Conservation (phyloP, 2,113 vertebrate species). For the Stigmatopora argus region DNA sequence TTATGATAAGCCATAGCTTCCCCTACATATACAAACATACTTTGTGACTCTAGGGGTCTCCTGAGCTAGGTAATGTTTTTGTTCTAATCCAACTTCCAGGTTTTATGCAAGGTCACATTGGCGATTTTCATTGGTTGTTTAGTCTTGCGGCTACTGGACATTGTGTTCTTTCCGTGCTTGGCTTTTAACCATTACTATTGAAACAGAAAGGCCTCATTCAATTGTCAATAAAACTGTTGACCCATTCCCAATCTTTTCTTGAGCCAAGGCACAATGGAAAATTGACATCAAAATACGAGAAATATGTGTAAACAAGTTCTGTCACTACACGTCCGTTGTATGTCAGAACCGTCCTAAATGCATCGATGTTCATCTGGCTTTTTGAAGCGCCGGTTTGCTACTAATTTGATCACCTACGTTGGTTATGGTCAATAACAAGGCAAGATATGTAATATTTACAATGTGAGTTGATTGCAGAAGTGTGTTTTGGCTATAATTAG, state of each 20-base stretch:
- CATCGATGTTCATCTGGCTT: no score
- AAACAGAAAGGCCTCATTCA: background rate
- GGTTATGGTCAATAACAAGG: slow-evolving; percentile 1
- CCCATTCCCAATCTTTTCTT: background rate
- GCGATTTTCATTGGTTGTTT: slow-evolving; percentile 2
- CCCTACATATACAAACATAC: slow-evolving; percentile 16
- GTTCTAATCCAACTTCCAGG: background rate
- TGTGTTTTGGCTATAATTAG: slow-evolving; percentile 41
- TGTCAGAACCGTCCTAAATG: no score
- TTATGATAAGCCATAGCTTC: slow-evolving; percentile 1
- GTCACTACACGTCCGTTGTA: no score
- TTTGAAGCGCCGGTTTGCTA: background rate
- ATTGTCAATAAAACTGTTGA: background rate
- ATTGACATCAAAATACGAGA: no score
- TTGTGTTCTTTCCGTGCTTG: slow-evolving; percentile 2
- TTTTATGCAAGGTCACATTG: slow-evolving; percentile 21
- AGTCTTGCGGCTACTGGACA: slow-evolving; percentile 2
- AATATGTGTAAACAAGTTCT: no score
- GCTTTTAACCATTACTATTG: background rate
- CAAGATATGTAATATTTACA: background rate
- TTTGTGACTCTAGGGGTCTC: background rate
- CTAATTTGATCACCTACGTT: background rate
- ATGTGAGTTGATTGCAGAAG: background rate
- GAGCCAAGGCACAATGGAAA: background rate
- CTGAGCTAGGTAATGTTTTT: background rate